phyloP scores from a whole-genome alignment of 1,140 invertebrate genomes.

The Oncopeltus fasciatus region DNA sequence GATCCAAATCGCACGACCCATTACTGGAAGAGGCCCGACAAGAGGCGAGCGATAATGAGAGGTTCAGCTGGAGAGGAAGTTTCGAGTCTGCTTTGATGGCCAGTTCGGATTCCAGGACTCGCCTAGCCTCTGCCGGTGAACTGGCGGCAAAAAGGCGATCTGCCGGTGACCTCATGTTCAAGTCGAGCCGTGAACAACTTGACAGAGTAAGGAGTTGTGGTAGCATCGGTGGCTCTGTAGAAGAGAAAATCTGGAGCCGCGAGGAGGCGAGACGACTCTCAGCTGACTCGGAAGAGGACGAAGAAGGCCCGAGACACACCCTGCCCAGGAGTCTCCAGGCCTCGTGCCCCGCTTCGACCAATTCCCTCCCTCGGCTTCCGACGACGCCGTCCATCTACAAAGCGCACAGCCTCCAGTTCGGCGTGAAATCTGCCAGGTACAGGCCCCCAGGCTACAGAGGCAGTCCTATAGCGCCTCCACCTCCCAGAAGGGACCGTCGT shows the following conservation, averaged over 20 bases:
- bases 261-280: constrained; percentile 52
- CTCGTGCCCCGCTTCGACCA: constrained; percentile 42
- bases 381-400: constrained; percentile 44
- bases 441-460: constrained; percentile 58
- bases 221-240: constrained; percentile 55
- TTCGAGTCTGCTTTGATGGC: constrained; percentile 74
- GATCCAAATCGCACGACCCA: constrained; percentile 64
- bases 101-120: constrained; percentile 58
- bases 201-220: constrained; percentile 66
- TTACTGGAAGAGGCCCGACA: constrained; percentile 43
- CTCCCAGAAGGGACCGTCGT: neutral
- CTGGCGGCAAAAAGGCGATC: constrained; percentile 56
- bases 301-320: constrained; percentile 38
- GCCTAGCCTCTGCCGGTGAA: constrained; percentile 44
- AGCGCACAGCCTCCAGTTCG: constrained; percentile 40
- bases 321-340: constrained; percentile 42
- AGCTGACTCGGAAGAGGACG: constrained; percentile 41
- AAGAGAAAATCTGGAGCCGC: constrained; percentile 38
- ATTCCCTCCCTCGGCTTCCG: constrained; percentile 36
- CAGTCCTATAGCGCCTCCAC: constrained; percentile 29
- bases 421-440: constrained; percentile 68
- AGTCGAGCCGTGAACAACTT: constrained; percentile 54
- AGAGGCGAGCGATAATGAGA: constrained; percentile 73
- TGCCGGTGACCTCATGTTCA: constrained; percentile 61
- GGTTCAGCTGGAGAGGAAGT: constrained; percentile 78